Conservation (phyloP, 2,113 vertebrate species). For the Gadus chalcogrammus region DNA sequence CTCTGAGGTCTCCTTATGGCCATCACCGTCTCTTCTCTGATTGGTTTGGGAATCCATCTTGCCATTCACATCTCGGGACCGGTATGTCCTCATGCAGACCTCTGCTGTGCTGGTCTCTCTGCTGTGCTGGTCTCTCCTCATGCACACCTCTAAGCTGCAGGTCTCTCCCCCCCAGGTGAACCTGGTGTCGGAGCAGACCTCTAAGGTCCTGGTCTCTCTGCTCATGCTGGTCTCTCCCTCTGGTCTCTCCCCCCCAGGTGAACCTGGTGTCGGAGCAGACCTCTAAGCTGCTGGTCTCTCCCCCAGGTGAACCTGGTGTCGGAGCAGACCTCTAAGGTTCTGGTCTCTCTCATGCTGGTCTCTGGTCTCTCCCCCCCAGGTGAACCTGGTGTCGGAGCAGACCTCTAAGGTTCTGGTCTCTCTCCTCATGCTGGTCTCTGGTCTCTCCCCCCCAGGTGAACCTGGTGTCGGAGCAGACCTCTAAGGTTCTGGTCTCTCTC, state of each 20-base stretch:
- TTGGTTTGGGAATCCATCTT: no score
- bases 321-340: constrained; percentile 69
- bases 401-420: no score
- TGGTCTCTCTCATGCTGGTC: constrained; percentile 74
- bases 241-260: not conserved
- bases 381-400: constrained; percentile 97
- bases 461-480: constrained; percentile 97
- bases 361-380: constrained; percentile 65
- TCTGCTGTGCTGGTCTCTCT: constrained; percentile 36
- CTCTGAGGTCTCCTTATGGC: no score
- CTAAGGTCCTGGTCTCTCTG: no score
- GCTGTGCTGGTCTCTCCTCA: constrained; percentile 91
- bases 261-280: constrained; percentile 98
- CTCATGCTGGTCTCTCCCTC: no score
- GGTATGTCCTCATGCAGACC: constrained; percentile 54
- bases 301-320: constrained; percentile 84
- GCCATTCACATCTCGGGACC: no score
- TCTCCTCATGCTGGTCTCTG: constrained; percentile 81
- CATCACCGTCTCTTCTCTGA: no score
- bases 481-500: no score
- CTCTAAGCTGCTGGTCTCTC: constrained; percentile 44
- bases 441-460: constrained; percentile 80
- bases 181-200: constrained; percentile 97
- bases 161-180: constrained; percentile 80
- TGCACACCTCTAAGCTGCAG: constrained; percentile 49